phyloP scores from a whole-genome alignment of 35 echinoderm and acorn worm genomes.

The Apostichopus parvimensis region DNA sequence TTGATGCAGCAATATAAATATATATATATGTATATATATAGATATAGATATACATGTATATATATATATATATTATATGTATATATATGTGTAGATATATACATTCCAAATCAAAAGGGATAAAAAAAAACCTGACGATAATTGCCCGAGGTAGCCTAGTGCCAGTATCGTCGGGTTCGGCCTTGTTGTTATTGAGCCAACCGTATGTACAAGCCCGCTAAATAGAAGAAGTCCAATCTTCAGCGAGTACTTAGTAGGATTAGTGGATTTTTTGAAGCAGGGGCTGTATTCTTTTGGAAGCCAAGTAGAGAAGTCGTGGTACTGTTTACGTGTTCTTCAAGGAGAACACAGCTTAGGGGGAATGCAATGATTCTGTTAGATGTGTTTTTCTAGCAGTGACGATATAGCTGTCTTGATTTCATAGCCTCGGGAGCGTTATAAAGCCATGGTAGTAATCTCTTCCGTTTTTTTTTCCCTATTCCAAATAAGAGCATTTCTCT shows the following conservation, averaged over 20 bases:
- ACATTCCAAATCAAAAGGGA: not conserved
- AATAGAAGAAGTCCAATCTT: not conserved
- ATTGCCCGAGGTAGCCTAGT: conserved; percentile 26
- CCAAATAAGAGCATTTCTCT: conserved; percentile 11
- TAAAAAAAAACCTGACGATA: not conserved
- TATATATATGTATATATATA: not conserved
- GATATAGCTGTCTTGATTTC: conserved; percentile 15
- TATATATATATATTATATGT: not conserved
- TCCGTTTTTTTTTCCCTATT: not conserved
- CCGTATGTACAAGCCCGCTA: not conserved
- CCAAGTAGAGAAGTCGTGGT: not conserved
- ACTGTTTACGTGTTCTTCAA: conserved; percentile 23
- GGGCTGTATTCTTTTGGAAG: not conserved
- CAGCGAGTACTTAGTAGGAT: conserved; percentile 25
- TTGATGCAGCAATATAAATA: not conserved
- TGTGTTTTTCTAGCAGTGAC: conserved; percentile 7
- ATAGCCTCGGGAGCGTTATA: conserved; percentile 12
- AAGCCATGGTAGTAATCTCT: conserved; percentile 8
- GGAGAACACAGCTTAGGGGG: conserved; percentile 30
- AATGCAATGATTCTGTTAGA: conserved; percentile 33
- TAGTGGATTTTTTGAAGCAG: conserved; percentile 23
- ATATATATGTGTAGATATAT: not conserved
- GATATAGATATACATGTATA: not conserved
- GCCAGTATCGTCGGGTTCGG: conserved; percentile 8
- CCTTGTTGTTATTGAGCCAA: conserved; percentile 15